Evolutionary conservation across 2,113 vertebrate genomes (phyloP).

Genomic region (Heterotis niloticus): DNA sequence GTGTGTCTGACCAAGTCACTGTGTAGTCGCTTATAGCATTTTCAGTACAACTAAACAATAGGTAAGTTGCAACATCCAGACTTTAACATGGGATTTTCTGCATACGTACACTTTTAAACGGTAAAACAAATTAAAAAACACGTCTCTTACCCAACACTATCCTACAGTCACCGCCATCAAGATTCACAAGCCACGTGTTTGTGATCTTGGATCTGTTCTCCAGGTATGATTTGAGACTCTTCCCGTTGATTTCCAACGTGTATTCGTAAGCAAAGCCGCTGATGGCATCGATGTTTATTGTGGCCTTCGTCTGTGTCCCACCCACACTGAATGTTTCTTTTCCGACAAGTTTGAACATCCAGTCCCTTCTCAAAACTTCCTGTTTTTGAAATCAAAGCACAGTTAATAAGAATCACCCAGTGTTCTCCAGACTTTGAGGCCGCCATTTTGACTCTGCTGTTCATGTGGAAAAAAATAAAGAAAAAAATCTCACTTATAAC

Average conservation of each 20-base stretch:
- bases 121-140: neutral
- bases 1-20: too few relatives aligned
- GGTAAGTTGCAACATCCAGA: too few relatives aligned
- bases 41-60: too few relatives aligned
- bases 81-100: neutral
- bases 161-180: slow-evolving; percentile 83
- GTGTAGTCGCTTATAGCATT: too few relatives aligned
- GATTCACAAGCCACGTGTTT: slow-evolving; percentile 85
- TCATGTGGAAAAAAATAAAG: too few relatives aligned
- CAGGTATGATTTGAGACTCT: slow-evolving; percentile 91
- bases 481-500: too few relatives aligned
- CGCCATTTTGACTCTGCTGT: too few relatives aligned
- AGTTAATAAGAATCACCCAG: neutral
- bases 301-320: slow-evolving; percentile 80
- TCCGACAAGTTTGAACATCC: slow-evolving; percentile 98
- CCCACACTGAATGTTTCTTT: slow-evolving; percentile 92
- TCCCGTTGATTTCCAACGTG: slow-evolving; percentile 94
- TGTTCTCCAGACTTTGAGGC: too few relatives aligned
- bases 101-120: neutral
- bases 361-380: slow-evolving; percentile 87
- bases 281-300: slow-evolving; percentile 93
- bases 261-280: slow-evolving; percentile 95
- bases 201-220: slow-evolving; percentile 93
- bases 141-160: slow-evolving; percentile 83
- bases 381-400: slow-evolving; percentile 37